These are phyloP conservation scores for Coecobrya sp. DNA, from an alignment of 2,888 invertebrate genomes.

Conservation along the genomic window DNA sequence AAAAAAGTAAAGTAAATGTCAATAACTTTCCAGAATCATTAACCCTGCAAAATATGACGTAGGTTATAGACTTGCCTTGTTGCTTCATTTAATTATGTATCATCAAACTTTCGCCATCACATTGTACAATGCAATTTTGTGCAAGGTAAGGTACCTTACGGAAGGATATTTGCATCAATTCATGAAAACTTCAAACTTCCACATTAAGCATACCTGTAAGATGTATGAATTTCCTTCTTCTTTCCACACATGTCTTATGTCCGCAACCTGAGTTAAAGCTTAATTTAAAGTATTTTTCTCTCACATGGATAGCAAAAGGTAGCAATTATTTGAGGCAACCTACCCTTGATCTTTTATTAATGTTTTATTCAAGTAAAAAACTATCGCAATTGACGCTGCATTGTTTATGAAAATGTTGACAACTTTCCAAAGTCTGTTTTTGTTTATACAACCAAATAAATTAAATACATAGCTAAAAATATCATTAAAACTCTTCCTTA, in stretches of 20 bases:
- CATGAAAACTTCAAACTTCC: too few species aligned
- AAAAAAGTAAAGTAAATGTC: too few species aligned
- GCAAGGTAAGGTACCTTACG: too few species aligned
- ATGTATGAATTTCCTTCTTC: not conserved
- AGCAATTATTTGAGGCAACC: not conserved
- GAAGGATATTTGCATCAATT: too few species aligned
- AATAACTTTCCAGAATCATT: too few species aligned
- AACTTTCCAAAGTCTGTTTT: constrained; percentile 23
- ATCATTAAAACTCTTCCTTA: constrained; percentile 14
- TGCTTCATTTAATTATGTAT: too few species aligned
- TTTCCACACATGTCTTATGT: not conserved
- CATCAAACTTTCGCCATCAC: too few species aligned
- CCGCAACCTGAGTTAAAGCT: not conserved
- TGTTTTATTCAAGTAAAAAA: not conserved
- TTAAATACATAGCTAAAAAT: not conserved
- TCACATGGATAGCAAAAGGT: not conserved
- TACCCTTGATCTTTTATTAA: not conserved
- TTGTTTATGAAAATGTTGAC: too few species aligned
- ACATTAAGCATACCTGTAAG: too few species aligned
- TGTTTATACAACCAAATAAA: not conserved
- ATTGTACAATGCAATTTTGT: too few species aligned
- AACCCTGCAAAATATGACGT: too few species aligned
- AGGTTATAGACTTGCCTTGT: too few species aligned
- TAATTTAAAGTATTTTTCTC: not conserved
- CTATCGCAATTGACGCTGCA: not conserved